Evolutionary conservation across 2,888 invertebrate species (phyloP), one percentile per base, ranked within the genome.

Genomic region (Thecocarcelia acutangulata): DNA sequence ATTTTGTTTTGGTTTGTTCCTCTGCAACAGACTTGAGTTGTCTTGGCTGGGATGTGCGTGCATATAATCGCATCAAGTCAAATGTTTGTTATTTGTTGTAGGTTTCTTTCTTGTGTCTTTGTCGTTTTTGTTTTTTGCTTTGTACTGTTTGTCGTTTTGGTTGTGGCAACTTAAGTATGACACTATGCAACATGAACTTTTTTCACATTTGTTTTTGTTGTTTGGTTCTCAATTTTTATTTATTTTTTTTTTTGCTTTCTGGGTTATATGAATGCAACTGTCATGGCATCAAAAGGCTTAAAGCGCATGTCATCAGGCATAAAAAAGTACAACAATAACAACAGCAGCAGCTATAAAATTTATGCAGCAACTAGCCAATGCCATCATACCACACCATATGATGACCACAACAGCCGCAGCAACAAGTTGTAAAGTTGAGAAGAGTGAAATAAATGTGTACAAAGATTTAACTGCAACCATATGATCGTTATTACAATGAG

Each of bases 21-120:
- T 40, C 61, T 68, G 52, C 52, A 68, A 80, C 59, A 79, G 73
- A 46, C 52, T 80, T 69, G 73, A 40, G 56, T 80, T 82, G 78
- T 73, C 70, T 66, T 68, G 44, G 61, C 37, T 80, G 69, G 40
- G 74, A 82, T 78, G 82, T 82, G 82, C 82, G 82, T 82, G 82
- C 78, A 82, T 78, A 82, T 82, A 82, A 82, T 82, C 82, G 82
- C 82, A 82, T 82, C 82, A 82, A 82, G 82, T 78, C 82, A 82
- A 69, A 78, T 78, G 61, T 82, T 78, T 82, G 74, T 77, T 80
- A 76, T 76, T 72, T 82, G 69, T 82, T 82, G 78, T 79, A 46
- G 66, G 72, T 61, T 66, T 52, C 19, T 46, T 42, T 17, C 15
- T 46, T 50, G n/a, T 48, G 28, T 44, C 13, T 59, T 48, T 15